Evolutionary conservation across 2,888 invertebrate genomes (phyloP).

Genomic region (Drosophila kambysellisi): DNA sequence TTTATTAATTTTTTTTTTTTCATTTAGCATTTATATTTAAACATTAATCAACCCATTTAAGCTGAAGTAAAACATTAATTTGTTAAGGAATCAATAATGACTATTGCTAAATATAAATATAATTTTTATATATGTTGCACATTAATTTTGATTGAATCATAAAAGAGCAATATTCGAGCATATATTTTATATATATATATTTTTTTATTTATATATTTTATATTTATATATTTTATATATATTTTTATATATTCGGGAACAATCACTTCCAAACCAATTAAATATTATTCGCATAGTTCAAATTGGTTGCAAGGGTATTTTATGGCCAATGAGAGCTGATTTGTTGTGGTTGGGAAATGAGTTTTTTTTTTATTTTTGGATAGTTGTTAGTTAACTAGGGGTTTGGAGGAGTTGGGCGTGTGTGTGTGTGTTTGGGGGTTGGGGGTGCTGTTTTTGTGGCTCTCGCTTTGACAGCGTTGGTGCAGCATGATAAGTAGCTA

Average conservation of each 20-base stretch:
- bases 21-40: too few relatives aligned
- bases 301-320: background rate
- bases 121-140: too few relatives aligned
- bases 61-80: too few relatives aligned
- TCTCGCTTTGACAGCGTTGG: slow-evolving; percentile 36
- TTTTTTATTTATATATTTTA: too few relatives aligned
- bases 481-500: slow-evolving; percentile 79
- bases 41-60: too few relatives aligned
- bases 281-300: background rate
- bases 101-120: too few relatives aligned
- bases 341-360: background rate
- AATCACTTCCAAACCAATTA: background rate
- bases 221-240: too few relatives aligned
- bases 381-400: background rate
- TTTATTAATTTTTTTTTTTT: too few relatives aligned
- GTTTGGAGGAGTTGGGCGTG: background rate
- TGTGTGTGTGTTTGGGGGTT: background rate
- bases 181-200: too few relatives aligned
- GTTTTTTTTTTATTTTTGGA: background rate
- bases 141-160: too few relatives aligned
- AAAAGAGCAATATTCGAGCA: too few relatives aligned
- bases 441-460: background rate
- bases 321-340: background rate
- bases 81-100: too few relatives aligned
- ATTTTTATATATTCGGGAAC: background rate